A percentile compares a stretch with the other conserved stretches of the same genome.
phyloP scores from a whole-genome alignment of 2,797 vertebrate genomes.

The Pangasius macronema region DNA sequence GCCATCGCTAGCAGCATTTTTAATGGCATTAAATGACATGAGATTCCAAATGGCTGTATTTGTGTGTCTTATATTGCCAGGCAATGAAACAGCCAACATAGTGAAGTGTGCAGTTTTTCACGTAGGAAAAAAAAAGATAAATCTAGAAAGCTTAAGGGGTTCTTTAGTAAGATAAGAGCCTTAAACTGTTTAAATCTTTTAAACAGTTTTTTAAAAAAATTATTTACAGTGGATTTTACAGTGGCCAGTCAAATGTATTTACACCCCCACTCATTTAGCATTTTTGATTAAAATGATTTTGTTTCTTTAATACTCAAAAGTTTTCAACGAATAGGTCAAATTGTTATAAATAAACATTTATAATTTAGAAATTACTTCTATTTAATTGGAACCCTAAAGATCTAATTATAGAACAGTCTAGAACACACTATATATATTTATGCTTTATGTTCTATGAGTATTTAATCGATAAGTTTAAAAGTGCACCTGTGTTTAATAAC shows the following conservation, averaged over 20 bases:
- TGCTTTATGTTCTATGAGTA: background rate
- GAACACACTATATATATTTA: background rate
- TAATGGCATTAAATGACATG: conserved; percentile 7
- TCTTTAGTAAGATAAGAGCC: background rate
- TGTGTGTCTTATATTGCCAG: background rate
- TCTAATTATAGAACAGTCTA: no score
- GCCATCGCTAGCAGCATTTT: background rate
- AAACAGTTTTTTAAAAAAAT: background rate
- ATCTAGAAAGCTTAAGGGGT: background rate
- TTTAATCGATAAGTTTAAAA: background rate
- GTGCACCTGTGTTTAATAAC: background rate
- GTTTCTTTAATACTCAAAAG: no score
- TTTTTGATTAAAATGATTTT: background rate
- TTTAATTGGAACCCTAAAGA: background rate
- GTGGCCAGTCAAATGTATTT: background rate
- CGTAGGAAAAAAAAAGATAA: background rate
- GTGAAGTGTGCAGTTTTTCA: background rate
- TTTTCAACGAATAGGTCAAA: background rate
- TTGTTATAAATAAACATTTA: background rate
- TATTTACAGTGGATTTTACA: background rate
- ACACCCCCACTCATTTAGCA: no score
- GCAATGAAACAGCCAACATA: background rate
- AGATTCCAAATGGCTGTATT: background rate
- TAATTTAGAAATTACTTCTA: background rate
- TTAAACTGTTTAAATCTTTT: background rate